Evolutionary conservation across 2,797 vertebrate species (phyloP).

Genomic region (Silurus lanzhouensis): DNA sequence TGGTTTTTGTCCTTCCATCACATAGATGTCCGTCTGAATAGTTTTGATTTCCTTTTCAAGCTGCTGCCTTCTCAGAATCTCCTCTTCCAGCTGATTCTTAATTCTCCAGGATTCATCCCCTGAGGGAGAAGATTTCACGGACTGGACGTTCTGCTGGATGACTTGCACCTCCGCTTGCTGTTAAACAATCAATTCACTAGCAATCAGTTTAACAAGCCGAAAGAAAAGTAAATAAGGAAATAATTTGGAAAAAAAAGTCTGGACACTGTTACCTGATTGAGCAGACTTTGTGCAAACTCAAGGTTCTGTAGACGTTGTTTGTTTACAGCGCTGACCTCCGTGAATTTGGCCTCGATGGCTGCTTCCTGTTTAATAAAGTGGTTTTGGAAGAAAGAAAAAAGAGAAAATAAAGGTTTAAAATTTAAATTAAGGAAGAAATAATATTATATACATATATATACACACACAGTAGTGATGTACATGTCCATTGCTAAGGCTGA

Average conservation of each 20-base stretch:
- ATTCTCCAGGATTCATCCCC: constrained; percentile 85
- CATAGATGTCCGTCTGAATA: constrained; percentile 86
- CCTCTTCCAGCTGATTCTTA: constrained; percentile 87
- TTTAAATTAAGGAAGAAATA: background rate
- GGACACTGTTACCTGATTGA: constrained; percentile 81
- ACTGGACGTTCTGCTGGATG: constrained; percentile 69
- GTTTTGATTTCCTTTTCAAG: constrained; percentile 85
- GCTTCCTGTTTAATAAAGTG: constrained; percentile 78
- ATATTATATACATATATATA: background rate
- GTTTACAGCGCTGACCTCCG: constrained; percentile 90
- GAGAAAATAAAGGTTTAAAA: background rate
- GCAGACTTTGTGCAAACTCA: constrained; percentile 87
- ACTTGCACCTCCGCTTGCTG: constrained; percentile 83
- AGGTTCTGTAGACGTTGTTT: constrained; percentile 87
- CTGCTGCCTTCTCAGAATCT: constrained; percentile 86
- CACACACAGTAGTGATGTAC: too few species aligned
- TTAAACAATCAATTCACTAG: constrained; percentile 5
- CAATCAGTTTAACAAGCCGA: background rate
- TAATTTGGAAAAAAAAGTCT: background rate
- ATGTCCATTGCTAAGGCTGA: too few species aligned
- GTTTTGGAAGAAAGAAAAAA: background rate
- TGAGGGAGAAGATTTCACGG: constrained; percentile 64
- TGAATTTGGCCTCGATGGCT: constrained; percentile 86
- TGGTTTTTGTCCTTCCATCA: constrained; percentile 85
- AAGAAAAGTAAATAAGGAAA: background rate